Evolutionary conservation across 2,797 vertebrate genomes (phyloP), one percentile per base, ranked within the genome.

Genomic region (Australoheros facetus): DNA sequence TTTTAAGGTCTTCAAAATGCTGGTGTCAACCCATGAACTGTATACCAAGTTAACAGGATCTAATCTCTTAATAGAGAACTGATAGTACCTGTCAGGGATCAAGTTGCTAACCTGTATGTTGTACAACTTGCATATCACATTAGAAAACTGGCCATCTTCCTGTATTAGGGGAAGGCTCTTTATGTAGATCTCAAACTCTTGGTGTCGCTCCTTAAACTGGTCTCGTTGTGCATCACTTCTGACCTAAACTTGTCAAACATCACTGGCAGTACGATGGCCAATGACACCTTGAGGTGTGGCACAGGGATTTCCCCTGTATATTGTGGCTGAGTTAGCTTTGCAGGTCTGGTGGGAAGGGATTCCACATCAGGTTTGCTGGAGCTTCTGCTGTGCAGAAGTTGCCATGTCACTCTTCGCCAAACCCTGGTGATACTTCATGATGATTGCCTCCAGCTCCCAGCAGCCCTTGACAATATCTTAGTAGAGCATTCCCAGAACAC

Each of bases 21-120:
- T 55, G 8, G 17, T 37, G 34, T 77, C 74, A 1, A 2, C 34
- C 28, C 34, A 83, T 5, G 1, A 2, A 23, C 2, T 62, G 23
- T 58, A 42, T 11, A 75, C 45, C 37, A 83, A 23, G 57, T 56
- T 69, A 3, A 10, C 17, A 23, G 28, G 6, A 4, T 74, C 62
- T n/a, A 14, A 30, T 56, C 74, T 83, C 34, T 9, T 74, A 16
- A 80, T 55, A 51, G 34, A 70, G 37, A 78, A 74, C 3, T 66
- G 3, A n/a, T 77, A 71, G 19, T 7, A 32, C 17, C 26, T 77
- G 56, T 71, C 42, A 57, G 73, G 53, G n/a, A 28, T 2, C 21
- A 28, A 57, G 60, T 74, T 17, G 16, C 2, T 48, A 4, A 77
- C 10, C 14, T 64, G 7, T 28, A 64, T 34, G 17, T 45, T 5